A percentile compares a stretch with the other conserved stretches of the same genome.
Evolutionary conservation across 2,797 vertebrate genomes (phyloP).

Genomic region (Tokudaia tokunoshimensis): DNA sequence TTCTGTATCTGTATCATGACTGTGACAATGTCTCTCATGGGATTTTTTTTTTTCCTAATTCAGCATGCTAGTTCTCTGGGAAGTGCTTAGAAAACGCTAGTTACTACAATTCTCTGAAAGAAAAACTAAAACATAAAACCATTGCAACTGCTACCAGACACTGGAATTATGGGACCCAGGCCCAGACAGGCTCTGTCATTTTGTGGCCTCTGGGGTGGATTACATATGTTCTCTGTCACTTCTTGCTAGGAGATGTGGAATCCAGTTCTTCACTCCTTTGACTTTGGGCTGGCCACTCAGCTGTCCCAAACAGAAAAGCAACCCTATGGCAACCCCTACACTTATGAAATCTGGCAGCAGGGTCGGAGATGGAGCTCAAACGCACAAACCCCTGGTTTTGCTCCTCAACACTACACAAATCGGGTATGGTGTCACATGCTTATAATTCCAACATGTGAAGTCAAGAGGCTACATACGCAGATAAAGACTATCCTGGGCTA

Average conservation of each 20-base stretch:
- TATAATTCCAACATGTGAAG: neutral
- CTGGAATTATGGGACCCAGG: neutral
- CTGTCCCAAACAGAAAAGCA: neutral
- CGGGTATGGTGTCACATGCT: neutral
- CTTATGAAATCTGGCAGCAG: neutral
- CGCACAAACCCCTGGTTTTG: neutral
- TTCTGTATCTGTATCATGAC: neutral
- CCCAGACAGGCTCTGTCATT: conserved; percentile 18
- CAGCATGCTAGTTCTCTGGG: neutral
- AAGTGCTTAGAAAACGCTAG: neutral
- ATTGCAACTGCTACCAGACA: neutral
- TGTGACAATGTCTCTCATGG: neutral
- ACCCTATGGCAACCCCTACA: neutral
- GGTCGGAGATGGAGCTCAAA: neutral
- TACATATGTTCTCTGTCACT: conserved; percentile 41
- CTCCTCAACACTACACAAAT: neutral
- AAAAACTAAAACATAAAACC: conserved; percentile 25
- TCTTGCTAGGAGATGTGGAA: neutral
- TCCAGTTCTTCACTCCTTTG: neutral
- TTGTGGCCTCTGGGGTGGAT: conserved; percentile 15
- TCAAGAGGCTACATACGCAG: neutral
- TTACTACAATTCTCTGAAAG: neutral
- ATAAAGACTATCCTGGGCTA: neutral
- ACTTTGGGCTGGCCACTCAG: neutral
- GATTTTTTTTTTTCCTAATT: neutral